Evolutionary conservation across 2,113 vertebrate species (phyloP).

Genomic region (Holacanthus passer): DNA sequence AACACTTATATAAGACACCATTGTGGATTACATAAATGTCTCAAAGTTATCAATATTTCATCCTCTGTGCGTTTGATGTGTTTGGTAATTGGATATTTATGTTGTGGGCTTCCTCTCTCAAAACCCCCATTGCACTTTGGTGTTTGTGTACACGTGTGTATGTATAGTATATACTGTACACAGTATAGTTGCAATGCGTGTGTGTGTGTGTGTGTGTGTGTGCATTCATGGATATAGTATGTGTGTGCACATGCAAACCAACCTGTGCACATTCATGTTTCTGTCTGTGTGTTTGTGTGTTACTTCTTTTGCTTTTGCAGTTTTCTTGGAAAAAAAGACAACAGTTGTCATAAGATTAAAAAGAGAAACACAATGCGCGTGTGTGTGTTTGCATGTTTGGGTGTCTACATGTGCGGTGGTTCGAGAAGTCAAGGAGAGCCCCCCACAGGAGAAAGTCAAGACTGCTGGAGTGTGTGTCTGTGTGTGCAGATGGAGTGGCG

Average conservation of each 20-base stretch:
- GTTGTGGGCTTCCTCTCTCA: constrained; percentile 73
- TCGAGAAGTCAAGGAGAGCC: constrained; percentile 31
- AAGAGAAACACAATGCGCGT: not conserved
- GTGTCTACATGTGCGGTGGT: not conserved
- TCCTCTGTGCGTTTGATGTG: constrained; percentile 82
- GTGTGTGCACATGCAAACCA: not conserved
- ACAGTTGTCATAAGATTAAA: not conserved
- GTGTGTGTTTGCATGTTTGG: not conserved
- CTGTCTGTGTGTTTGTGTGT: not conserved
- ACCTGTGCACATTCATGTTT: no score
- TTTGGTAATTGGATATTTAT: constrained; percentile 85
- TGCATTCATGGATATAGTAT: not conserved
- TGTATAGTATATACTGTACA: not conserved
- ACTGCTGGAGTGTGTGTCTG: constrained; percentile 1
- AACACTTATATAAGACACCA: constrained; percentile 83
- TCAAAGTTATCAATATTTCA: constrained; percentile 85
- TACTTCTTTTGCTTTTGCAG: not conserved
- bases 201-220: constrained; percentile 9
- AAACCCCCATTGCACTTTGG: constrained; percentile 50
- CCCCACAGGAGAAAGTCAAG: constrained; percentile 21
- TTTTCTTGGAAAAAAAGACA: constrained; percentile 12
- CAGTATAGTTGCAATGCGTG: constrained; percentile 1
- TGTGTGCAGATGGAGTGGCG: not conserved
- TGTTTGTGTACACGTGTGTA: constrained; percentile 37
- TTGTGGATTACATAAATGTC: constrained; percentile 84